phyloP scores from a whole-genome alignment of 2,797 vertebrate genomes.

The Avahi laniger region DNA sequence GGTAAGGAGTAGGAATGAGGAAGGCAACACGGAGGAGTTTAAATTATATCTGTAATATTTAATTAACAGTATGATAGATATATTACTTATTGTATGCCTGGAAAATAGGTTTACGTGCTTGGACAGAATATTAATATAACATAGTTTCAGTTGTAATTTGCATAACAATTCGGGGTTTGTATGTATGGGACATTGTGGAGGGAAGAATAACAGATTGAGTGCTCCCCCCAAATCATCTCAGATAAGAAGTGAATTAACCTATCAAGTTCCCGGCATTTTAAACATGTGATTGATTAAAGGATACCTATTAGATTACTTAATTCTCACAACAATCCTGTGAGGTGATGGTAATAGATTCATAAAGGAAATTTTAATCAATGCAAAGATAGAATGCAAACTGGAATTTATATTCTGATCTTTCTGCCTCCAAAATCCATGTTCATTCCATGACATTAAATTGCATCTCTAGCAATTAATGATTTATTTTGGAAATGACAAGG shows the following conservation, averaged over 20 bases:
- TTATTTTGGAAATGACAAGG: constrained; percentile 12
- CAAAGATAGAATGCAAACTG: constrained; percentile 14
- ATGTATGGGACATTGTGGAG: background rate
- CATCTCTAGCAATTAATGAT: background rate
- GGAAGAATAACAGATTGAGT: constrained; percentile 19
- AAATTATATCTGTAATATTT: constrained; percentile 28
- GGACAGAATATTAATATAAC: background rate
- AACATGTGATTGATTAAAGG: constrained; percentile 15
- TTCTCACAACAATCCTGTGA: background rate
- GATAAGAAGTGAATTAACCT: background rate
- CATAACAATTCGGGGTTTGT: background rate
- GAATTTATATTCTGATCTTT: constrained; percentile 35
- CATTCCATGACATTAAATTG: constrained; percentile 42
- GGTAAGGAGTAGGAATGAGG: background rate
- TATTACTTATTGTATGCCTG: constrained; percentile 4
- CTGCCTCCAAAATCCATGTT: background rate
- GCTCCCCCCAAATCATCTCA: background rate
- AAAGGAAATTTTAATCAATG: constrained; percentile 13
- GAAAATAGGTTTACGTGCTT: constrained; percentile 4
- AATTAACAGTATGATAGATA: background rate
- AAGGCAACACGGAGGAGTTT: background rate
- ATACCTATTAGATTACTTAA: constrained; percentile 23
- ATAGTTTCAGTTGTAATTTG: constrained; percentile 36
- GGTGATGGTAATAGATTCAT: background rate
- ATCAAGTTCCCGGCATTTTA: background rate